A percentile compares a stretch with the other conserved stretches of the same genome.
Evolutionary conservation across 2,113 vertebrate species (phyloP).

Genomic region (Atrichornis clamosus): DNA sequence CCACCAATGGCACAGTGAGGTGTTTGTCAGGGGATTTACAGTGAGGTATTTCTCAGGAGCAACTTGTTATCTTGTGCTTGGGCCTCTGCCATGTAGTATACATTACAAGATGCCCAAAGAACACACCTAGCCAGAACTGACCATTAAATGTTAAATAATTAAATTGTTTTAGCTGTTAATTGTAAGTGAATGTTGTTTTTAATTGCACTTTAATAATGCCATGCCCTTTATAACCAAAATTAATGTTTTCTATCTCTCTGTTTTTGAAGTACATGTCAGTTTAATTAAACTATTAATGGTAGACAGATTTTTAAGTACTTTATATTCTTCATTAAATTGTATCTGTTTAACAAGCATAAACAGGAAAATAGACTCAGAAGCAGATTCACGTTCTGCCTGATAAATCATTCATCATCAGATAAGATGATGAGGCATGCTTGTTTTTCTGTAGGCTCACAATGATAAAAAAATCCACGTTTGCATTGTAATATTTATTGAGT

Average conservation of each 20-base stretch:
- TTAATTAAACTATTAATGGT: constrained; percentile 84
- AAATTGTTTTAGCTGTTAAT: constrained; percentile 75
- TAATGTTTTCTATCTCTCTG: constrained; percentile 76
- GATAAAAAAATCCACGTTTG: constrained; percentile 64
- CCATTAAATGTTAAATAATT: constrained; percentile 74
- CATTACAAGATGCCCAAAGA: background rate
- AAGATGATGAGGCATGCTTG: constrained; percentile 47
- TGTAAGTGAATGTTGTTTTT: constrained; percentile 76
- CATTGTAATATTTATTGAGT: constrained; percentile 51
- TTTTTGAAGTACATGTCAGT: constrained; percentile 79
- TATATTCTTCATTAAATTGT: constrained; percentile 77
- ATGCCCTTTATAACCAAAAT: constrained; percentile 81
- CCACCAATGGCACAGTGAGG: background rate
- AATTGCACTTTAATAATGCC: constrained; percentile 82
- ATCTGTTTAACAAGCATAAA: constrained; percentile 76
- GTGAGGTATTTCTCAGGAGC: background rate
- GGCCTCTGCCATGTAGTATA: background rate
- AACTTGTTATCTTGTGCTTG: background rate
- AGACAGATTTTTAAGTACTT: constrained; percentile 78
- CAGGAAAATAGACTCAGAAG: constrained; percentile 67
- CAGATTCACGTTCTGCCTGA: constrained; percentile 66
- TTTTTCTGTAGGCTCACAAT: constrained; percentile 46
- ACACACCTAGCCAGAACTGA: constrained; percentile 59
- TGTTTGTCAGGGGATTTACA: background rate
- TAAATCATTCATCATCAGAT: constrained; percentile 70